These are phyloP conservation scores for Sandelia bainsii DNA, from an alignment of 2,797 vertebrate species.

Conservation along the genomic window DNA sequence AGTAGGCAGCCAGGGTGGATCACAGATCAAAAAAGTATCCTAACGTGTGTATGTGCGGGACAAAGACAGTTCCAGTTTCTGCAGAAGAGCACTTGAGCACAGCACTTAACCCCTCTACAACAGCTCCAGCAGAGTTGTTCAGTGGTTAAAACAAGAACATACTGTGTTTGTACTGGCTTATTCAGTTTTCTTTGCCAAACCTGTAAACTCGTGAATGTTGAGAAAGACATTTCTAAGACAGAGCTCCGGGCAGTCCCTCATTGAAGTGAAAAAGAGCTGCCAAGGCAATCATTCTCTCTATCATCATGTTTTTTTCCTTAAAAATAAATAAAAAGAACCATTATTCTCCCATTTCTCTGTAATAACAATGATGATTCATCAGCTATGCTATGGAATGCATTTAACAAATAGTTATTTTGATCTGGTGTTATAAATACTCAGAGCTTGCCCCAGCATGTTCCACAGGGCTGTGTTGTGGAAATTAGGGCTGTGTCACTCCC, in stretches of 20 bases:
- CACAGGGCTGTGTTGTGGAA: conserved; percentile 23
- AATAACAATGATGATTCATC: conserved; percentile 49
- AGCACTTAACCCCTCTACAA: conserved; percentile 13
- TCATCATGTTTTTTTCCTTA: background rate
- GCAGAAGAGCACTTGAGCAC: conserved; percentile 22
- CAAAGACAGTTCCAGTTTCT: conserved; percentile 13
- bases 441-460: conserved; percentile 49
- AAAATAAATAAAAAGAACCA: background rate
- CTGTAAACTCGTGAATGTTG: conserved; percentile 38
- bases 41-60: background rate
- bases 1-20: conserved; percentile 20
- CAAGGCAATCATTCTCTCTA: background rate
- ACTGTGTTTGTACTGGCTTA: background rate
- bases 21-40: conserved; percentile 13
- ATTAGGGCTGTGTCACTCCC: conserved; percentile 20
- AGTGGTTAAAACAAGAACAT: conserved; percentile 16
- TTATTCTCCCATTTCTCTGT: conserved; percentile 19
- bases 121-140: conserved; percentile 7
- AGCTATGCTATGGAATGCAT: conserved; percentile 22
- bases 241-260: conserved; percentile 1
- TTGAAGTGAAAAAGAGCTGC: conserved; percentile 22
- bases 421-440: conserved; percentile 50
- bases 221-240: conserved; percentile 9
- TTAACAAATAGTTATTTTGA: conserved; percentile 60
- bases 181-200: conserved; percentile 20